These are phyloP conservation scores for Lepidocyrtoides sp. DNA, from an alignment of 2,888 invertebrate genomes.

Conservation along the genomic window DNA sequence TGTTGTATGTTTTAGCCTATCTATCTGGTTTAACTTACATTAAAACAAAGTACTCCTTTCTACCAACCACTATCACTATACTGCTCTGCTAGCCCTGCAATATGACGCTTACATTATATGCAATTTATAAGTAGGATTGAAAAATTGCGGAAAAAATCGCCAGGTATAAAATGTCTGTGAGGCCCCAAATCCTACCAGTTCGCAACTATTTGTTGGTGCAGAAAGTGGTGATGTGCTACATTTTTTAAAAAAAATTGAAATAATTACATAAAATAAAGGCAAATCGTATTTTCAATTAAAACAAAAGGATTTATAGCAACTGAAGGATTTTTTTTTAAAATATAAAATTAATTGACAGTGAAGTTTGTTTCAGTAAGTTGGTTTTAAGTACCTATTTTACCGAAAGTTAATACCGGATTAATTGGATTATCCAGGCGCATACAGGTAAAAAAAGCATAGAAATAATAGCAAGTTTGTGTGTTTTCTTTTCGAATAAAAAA, in stretches of 20 bases:
- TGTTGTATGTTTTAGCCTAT: neutral
- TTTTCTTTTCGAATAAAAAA: neutral
- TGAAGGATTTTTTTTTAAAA: neutral
- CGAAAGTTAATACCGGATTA: slow-evolving; percentile 51
- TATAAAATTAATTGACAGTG: slow-evolving; percentile 29
- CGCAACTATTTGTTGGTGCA: slow-evolving; percentile 75
- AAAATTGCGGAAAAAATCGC: slow-evolving; percentile 85
- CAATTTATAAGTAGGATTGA: slow-evolving; percentile 67
- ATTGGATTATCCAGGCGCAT: slow-evolving; percentile 67
- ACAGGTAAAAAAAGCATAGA: slow-evolving; percentile 61
- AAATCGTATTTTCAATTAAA: slow-evolving; percentile 12
- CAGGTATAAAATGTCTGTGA: slow-evolving; percentile 85
- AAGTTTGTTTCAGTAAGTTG: slow-evolving; percentile 52
- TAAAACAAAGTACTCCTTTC: slow-evolving; percentile 32
- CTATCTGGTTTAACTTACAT: slow-evolving; percentile 6
- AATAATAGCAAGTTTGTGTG: neutral
- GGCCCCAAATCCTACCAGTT: slow-evolving; percentile 85
- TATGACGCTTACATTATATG: neutral
- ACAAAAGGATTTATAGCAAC: neutral
- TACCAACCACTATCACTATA: neutral
- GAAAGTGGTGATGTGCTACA: slow-evolving; percentile 69
- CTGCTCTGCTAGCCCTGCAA: slow-evolving; percentile 12
- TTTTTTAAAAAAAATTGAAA: neutral
- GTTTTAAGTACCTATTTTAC: slow-evolving; percentile 26
- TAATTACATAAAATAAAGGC: neutral